Evolutionary conservation across 1,140 invertebrate genomes (phyloP).

Genomic region (Drosophila santomea): DNA sequence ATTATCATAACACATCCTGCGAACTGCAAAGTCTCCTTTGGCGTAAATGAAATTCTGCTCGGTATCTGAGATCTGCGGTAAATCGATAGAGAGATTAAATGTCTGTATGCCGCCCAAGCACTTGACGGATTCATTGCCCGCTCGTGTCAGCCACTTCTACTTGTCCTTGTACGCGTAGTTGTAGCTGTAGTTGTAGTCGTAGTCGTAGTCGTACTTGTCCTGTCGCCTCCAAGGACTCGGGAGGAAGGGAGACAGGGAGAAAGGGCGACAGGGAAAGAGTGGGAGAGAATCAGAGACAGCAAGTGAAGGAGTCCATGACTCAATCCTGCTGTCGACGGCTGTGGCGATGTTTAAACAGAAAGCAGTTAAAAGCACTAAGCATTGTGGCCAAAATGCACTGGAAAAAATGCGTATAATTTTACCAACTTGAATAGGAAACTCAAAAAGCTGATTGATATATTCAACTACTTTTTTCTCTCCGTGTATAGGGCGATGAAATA

Average conservation of each 20-base stretch:
- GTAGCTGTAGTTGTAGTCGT: conserved; percentile 6
- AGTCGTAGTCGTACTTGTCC: conserved; percentile 25
- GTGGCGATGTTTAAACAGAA: conserved; percentile 57
- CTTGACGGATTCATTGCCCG: conserved; percentile 49
- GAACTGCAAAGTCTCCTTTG: neutral
- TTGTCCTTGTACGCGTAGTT: conserved; percentile 13
- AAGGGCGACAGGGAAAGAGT: neutral
- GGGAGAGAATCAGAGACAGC: too few relatives aligned
- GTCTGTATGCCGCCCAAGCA: conserved; percentile 43
- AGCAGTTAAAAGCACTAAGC: conserved; percentile 62
- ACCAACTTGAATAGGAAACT: neutral
- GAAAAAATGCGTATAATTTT: neutral
- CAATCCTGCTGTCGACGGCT: conserved; percentile 51
- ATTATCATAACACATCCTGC: neutral
- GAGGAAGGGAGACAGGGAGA: neutral
- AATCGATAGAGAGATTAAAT: conserved; percentile 50
- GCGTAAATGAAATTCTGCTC: neutral
- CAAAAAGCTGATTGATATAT: neutral
- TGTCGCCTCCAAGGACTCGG: conserved; percentile 14
- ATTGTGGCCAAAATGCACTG: conserved; percentile 10
- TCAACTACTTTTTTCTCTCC: neutral
- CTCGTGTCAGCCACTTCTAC: conserved; percentile 36
- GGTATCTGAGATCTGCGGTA: conserved; percentile 28
- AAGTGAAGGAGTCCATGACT: conserved; percentile 41
- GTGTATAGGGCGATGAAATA: neutral